Conservation (phyloP, 2,113 vertebrate genomes). For the Alaudala cheleensis region DNA sequence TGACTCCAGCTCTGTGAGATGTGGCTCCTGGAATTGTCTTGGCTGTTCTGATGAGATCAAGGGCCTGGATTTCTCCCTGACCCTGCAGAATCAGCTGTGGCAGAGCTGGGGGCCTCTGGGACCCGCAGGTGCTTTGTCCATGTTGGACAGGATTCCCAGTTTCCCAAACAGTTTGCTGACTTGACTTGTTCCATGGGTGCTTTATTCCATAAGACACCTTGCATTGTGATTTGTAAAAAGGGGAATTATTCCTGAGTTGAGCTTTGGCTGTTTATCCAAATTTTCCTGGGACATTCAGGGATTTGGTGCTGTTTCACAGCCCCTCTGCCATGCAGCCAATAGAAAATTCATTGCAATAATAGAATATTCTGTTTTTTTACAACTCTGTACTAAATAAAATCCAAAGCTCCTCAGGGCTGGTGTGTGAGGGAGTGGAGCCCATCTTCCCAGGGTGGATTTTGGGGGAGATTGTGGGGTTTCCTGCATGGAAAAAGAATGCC, state of each 20-base stretch:
- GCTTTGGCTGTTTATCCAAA: neutral
- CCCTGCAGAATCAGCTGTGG: too few species aligned
- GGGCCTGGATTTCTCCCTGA: fast-evolving
- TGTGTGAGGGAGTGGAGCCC: neutral
- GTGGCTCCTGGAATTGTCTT: neutral
- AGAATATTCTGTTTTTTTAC: neutral
- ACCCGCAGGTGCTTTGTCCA: neutral
- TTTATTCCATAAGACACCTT: neutral
- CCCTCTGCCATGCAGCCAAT: fast-evolving
- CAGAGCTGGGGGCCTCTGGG: neutral
- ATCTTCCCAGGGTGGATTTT: neutral
- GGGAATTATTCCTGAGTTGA: neutral
- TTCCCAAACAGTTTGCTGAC: neutral
- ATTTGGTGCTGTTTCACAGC: neutral
- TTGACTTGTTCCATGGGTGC: neutral
- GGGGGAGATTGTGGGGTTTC: neutral
- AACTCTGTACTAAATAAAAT: neutral
- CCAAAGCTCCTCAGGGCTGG: neutral
- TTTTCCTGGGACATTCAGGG: neutral
- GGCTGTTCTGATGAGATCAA: neutral
- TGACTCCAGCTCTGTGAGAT: neutral
- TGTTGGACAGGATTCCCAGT: neutral
- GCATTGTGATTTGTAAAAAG: fast-evolving
- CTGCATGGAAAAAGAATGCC: neutral
- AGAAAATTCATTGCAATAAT: neutral